Base-by-base conservation (phyloP, 2,888 invertebrate species). In the Stenoptilia bipunctidactyla region DNA sequence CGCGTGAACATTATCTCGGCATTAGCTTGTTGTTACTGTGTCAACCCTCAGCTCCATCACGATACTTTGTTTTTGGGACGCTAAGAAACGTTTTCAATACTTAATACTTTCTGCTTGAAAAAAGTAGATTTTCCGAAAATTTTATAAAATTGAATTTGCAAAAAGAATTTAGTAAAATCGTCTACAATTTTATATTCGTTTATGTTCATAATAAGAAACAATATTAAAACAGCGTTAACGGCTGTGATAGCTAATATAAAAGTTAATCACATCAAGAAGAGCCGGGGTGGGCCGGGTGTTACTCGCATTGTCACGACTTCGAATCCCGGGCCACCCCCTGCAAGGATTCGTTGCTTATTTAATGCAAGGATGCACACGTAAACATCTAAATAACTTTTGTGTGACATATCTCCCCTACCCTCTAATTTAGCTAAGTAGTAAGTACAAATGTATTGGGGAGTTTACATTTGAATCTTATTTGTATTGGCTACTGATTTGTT, bases 311-410 rank as follows among this genome's bases (percentile, higher is more conserved):
- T 80, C 64, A 73, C 72, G 65, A 67, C 67, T 70, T 66, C 58
- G 58, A 62, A 49, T 56, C 56, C 56, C 50, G 52, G 43, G 54
- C 20, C 61, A 46, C 62, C 73, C 79, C 77, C 76, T 65, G 67
- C 74, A 58, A 61, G 66, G 75, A 79, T 74, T 72, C 79, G 67
- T 76, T 74, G 75, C 82, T 77, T 77, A 83, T 83, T 83, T 82
- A 79, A 82, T 82, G 80, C 79, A 79, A 77, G 79, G 72, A 64
- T 80, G 80, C 80, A 82, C 82, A 77, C 79, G 74, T 75, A 82
- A 82, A 83, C 82, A 82, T 83, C 82, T 82, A 82, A 79, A 83
- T 83, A 82, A 82, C 79, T 79, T 80, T 77, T 76, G 79, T 74
- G 79, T 74, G 76, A 79, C 79, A 72, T 59, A 67, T 72, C 70